These are phyloP conservation scores for Saimiri boliviensis DNA, from an alignment of 2,113 vertebrate species.

Conservation along the genomic window DNA sequence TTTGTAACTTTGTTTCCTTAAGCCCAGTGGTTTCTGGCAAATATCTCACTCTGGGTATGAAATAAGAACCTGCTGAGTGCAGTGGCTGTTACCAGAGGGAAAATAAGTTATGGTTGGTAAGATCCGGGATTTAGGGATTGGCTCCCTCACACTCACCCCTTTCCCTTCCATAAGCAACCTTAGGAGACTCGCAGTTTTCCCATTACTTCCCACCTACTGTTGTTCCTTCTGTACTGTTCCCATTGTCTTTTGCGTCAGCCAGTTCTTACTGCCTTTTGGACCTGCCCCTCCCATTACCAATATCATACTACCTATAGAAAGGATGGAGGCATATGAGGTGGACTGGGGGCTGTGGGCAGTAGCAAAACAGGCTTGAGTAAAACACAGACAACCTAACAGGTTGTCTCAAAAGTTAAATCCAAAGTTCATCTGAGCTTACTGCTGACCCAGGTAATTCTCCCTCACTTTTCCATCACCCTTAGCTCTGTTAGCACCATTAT, in stretches of 20 bases:
- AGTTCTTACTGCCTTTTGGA: background rate
- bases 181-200: background rate
- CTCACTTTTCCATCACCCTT: background rate
- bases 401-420: background rate
- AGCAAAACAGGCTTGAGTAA: background rate
- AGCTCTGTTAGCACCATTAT: background rate
- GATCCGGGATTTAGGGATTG: background rate
- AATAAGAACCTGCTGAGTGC: constrained; percentile 80
- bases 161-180: background rate
- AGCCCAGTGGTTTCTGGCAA: constrained; percentile 73
- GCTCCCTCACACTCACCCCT: background rate
- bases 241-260: background rate
- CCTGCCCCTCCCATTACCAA: background rate
- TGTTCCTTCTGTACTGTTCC: background rate
- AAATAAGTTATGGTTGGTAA: background rate
- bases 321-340: background rate
- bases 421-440: background rate
- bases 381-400: background rate
- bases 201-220: background rate
- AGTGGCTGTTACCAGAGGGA: constrained; percentile 34
- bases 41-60: constrained; percentile 35
- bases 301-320: background rate
- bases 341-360: background rate
- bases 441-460: background rate
- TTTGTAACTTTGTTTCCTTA: constrained; percentile 49